phyloP scores from a whole-genome alignment of 2,888 invertebrate genomes.

The Gari tellinella region DNA sequence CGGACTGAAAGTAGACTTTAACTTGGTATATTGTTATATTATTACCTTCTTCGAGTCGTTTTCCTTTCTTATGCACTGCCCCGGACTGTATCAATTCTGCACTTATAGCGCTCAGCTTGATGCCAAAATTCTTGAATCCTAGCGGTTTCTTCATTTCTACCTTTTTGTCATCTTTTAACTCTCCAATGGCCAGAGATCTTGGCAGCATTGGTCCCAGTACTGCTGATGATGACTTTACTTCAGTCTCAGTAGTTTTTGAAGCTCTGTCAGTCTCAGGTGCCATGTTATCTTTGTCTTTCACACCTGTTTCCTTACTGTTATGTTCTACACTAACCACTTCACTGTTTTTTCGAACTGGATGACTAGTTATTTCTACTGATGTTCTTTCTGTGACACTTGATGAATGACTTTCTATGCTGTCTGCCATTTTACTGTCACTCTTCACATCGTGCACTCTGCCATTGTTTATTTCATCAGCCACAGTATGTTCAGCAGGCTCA shows the following conservation, averaged over 20 bases:
- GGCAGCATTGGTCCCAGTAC: conserved; percentile 36
- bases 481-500: not conserved
- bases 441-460: not conserved
- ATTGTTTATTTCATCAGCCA: not conserved
- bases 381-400: not conserved
- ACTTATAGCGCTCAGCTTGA: conserved; percentile 65
- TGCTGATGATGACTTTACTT: too few relatives aligned
- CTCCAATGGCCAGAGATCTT: conserved; percentile 12
- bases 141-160: conserved; percentile 37
- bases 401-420: not conserved
- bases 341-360: not conserved
- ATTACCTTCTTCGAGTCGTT: conserved; percentile 65
- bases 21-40: too few relatives aligned
- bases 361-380: not conserved
- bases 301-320: not conserved
- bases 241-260: too few relatives aligned
- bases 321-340: not conserved
- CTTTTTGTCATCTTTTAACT: conserved; percentile 25
- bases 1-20: too few relatives aligned
- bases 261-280: too few relatives aligned
- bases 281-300: not conserved
- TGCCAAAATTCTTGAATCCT: conserved; percentile 64
- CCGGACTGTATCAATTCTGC: conserved; percentile 66
- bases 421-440: not conserved
- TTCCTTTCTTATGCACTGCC: conserved; percentile 54